Percentiles rank a stretch among this genome's conserved stretches.
Evolutionary conservation across 1,140 invertebrate species (phyloP).

Genomic region (Atopsyche davidsoni): DNA sequence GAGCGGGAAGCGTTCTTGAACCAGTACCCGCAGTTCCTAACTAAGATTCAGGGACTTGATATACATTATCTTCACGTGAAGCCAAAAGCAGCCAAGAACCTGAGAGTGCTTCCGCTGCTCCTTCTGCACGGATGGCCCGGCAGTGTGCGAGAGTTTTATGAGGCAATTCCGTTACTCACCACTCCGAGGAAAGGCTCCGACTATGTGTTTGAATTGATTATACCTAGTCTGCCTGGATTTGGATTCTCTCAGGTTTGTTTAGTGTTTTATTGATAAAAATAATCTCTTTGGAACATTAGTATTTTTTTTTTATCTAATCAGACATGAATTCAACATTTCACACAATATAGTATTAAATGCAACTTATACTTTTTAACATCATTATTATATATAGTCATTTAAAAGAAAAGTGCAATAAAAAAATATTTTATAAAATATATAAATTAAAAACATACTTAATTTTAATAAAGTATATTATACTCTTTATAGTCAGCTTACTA

Average conservation of each 20-base stretch:
- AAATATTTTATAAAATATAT: no score
- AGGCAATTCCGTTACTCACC: slow-evolving; percentile 66
- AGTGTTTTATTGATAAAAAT: neutral
- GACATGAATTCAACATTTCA: neutral
- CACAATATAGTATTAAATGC: neutral
- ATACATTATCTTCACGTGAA: slow-evolving; percentile 65
- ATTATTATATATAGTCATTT: neutral
- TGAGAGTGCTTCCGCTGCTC: slow-evolving; percentile 59
- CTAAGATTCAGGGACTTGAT: slow-evolving; percentile 64
- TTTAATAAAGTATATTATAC: neutral
- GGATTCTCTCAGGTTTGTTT: slow-evolving; percentile 56
- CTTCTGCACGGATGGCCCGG: slow-evolving; percentile 81
- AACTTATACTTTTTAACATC: neutral
- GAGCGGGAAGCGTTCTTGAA: slow-evolving; percentile 63
- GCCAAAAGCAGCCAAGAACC: slow-evolving; percentile 35
- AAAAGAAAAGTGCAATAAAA: neutral
- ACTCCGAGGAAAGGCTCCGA: slow-evolving; percentile 47
- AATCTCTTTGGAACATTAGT: neutral
- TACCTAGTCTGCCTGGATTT: slow-evolving; percentile 69
- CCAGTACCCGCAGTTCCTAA: slow-evolving; percentile 65
- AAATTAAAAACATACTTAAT: neutral
- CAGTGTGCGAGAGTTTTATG: slow-evolving; percentile 71
- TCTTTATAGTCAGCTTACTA: no score
- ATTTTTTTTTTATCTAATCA: neutral
- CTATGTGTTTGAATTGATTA: slow-evolving; percentile 73